Evolutionary conservation across 2,888 invertebrate species (phyloP), one percentile per base, ranked within the genome.

Genomic region (Eupithecia pulchellata): DNA sequence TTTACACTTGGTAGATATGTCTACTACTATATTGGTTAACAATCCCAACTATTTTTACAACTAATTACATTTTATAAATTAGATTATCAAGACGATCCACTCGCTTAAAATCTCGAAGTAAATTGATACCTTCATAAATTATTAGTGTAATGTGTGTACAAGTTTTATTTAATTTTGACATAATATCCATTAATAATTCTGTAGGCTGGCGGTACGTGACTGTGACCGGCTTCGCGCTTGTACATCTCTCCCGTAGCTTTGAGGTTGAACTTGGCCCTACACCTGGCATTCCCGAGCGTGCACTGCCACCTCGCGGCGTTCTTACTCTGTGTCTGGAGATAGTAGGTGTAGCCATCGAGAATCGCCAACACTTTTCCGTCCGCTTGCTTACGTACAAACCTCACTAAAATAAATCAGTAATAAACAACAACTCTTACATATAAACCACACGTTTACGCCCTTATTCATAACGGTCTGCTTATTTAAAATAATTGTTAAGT

Each of bases 281-380:
- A 69, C n/a, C 14, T 60, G 5, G 14, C 34, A n/a, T 36, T 62
- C 4, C 69, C 69, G 0, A 34, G 25, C 9, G 69, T 69, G 17
- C 72, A 73, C 29, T 30, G 32, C 72, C 72, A 73, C 2, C 34
- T 36, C 27, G 55, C 27, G 13, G 64, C 42, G 1, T 13, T 32
- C 4, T 57, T 66, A 27, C 29, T 11, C 32, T 42, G 29, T 39
- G 8, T 32, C 9, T 73, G 70, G 4, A 30, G 62, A 63, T 73
- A 73, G 39, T 36, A 70, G 13, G 73, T 64, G 64, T 66, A 71
- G 13, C 71, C 71, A 11, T 71, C 27, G 1, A 74, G 61, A 3
- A 74, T 66, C 4, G 71, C 73, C 29, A 74, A 25, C 8, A 32
- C 34, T 11, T 71, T 71, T 34, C 70, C 70, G 14, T 61, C 61